Percentiles rank a stretch among this genome's conserved stretches.
phyloP scores from a whole-genome alignment of 2,797 vertebrate species.

The Onychomys arenicola region DNA sequence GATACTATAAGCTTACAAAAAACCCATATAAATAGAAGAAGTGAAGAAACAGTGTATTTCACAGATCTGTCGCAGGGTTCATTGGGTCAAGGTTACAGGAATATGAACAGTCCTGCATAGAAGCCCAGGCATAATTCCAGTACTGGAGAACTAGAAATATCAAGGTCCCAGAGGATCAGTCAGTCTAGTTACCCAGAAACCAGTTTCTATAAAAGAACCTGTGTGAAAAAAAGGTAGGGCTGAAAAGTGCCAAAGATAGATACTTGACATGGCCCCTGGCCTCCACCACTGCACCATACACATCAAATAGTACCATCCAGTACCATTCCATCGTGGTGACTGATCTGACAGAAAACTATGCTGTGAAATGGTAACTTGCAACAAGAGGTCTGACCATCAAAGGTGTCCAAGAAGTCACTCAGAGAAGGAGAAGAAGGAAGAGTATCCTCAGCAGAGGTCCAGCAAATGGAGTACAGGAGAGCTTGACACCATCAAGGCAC shows the following conservation, averaged over 20 bases:
- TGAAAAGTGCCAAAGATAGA: neutral
- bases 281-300: neutral
- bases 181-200: neutral
- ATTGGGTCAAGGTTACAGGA: neutral
- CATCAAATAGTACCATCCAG: neutral
- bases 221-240: neutral
- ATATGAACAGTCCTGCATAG: neutral
- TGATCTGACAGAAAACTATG: neutral
- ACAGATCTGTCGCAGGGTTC: neutral
- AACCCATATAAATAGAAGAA: neutral
- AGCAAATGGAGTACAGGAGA: too few relatives aligned
- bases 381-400: neutral
- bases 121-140: neutral
- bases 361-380: neutral
- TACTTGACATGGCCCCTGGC: neutral
- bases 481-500: neutral
- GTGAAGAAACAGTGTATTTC: neutral
- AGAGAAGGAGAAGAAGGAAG: neutral
- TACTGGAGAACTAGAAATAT: neutral
- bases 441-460: neutral
- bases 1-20: neutral
- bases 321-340: neutral
- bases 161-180: neutral
- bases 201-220: neutral
- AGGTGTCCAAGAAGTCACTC: neutral